Percentiles rank a stretch among this genome's conserved stretches.
Evolutionary conservation across 1,140 invertebrate species (phyloP).

Genomic region (Anagrus nilaparvatae): DNA sequence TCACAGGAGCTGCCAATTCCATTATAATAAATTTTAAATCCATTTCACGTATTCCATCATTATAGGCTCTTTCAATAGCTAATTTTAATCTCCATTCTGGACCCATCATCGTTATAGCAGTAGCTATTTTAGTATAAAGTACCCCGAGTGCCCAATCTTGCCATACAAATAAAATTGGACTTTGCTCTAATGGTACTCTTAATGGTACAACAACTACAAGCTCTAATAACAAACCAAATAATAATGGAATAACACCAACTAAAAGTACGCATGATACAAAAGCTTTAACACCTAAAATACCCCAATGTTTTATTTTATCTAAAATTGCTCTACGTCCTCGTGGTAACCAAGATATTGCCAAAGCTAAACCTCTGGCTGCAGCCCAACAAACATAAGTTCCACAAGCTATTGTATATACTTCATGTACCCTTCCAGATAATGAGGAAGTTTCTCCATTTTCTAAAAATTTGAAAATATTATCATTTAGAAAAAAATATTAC

Average conservation of each 20-base stretch:
- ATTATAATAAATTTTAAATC: conserved; percentile 78
- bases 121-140: conserved; percentile 96
- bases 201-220: conserved; percentile 85
- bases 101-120: conserved; percentile 93
- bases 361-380: conserved; percentile 60
- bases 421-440: conserved; percentile 67
- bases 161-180: conserved; percentile 90
- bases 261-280: conserved; percentile 67
- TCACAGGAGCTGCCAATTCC: conserved; percentile 79
- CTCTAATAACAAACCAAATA: conserved; percentile 87
- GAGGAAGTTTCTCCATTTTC: conserved; percentile 22
- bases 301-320: conserved; percentile 66
- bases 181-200: conserved; percentile 86
- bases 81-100: conserved; percentile 89
- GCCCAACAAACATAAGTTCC: conserved; percentile 93
- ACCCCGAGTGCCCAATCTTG: conserved; percentile 94
- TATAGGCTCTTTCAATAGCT: conserved; percentile 81
- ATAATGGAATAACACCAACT: conserved; percentile 81
- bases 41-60: conserved; percentile 88
- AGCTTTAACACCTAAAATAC: conserved; percentile 53
- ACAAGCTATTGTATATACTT: conserved; percentile 90
- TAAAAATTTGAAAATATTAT: conserved; percentile 20
- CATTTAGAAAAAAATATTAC: conserved; percentile 1
- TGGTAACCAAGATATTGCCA: conserved; percentile 78
- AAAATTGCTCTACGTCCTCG: conserved; percentile 71